These are phyloP conservation scores for Hemibagrus wyckioides DNA, from an alignment of 2,113 vertebrate species.

Conservation along the genomic window DNA sequence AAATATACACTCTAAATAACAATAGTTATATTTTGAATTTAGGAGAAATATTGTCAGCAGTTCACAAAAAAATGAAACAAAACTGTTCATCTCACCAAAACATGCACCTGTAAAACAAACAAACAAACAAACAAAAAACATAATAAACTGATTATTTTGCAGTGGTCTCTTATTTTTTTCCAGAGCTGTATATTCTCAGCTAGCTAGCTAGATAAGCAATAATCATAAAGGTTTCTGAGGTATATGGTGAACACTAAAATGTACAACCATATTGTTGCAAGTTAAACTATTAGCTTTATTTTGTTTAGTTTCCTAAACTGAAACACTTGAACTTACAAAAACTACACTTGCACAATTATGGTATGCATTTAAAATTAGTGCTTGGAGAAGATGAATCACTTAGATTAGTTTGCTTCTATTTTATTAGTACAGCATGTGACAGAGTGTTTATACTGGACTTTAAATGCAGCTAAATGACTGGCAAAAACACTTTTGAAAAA, in stretches of 20 bases:
- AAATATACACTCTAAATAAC: too few relatives aligned
- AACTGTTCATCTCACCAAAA: too few relatives aligned
- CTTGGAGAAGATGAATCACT: neutral
- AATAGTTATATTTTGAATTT: too few relatives aligned
- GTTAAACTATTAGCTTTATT: neutral
- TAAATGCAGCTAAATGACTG: neutral
- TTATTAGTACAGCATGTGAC: neutral
- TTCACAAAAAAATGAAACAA: too few relatives aligned
- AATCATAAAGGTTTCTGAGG: slow-evolving; percentile 66
- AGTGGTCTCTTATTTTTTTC: too few relatives aligned
- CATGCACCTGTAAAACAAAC: too few relatives aligned
- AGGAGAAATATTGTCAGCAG: too few relatives aligned
- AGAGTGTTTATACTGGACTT: neutral
- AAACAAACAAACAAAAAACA: too few relatives aligned
- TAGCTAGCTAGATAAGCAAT: neutral
- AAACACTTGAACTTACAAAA: neutral
- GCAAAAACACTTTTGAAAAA: neutral
- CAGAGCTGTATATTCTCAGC: slow-evolving; percentile 16
- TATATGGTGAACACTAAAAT: slow-evolving; percentile 67
- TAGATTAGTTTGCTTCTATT: neutral
- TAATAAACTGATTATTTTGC: too few relatives aligned
- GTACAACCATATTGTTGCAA: neutral
- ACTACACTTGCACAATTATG: neutral
- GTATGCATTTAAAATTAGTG: neutral
- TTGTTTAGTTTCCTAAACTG: neutral